These are phyloP conservation scores for Eclectus roratus DNA, from an alignment of 2,113 vertebrate genomes.

Conservation along the genomic window DNA sequence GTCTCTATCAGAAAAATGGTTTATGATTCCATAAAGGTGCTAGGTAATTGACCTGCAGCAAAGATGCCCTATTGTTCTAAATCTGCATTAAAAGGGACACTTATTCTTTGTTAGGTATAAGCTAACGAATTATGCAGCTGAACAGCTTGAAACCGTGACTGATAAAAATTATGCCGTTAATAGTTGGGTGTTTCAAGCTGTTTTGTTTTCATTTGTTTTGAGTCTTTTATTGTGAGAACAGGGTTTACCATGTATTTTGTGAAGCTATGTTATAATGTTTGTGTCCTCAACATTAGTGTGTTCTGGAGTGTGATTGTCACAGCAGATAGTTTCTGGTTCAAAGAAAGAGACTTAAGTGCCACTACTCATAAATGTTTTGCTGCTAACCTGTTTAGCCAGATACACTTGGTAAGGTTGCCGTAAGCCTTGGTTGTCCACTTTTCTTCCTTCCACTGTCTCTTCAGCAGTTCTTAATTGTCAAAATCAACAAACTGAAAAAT, in stretches of 20 bases:
- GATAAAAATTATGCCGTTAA: background rate
- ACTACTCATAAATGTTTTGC: background rate
- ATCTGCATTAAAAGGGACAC: background rate
- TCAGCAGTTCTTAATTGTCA: background rate
- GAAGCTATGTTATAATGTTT: background rate
- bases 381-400: background rate
- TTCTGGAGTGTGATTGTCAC: background rate
- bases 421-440: background rate
- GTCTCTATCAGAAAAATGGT: background rate
- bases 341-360: background rate
- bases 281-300: background rate
- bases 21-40: background rate
- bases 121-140: background rate
- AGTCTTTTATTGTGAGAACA: background rate
- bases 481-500: background rate
- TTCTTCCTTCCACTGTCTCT: background rate
- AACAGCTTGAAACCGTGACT: background rate
- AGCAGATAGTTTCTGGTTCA: background rate
- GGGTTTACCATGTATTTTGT: background rate
- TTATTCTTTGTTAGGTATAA: background rate
- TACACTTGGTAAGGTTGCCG: background rate
- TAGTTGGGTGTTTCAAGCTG: background rate
- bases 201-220: background rate
- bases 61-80: background rate
- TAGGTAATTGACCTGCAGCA: background rate